phyloP scores from a whole-genome alignment of 2,113 vertebrate genomes.

The Hypocryptadius cinnamomeus region DNA sequence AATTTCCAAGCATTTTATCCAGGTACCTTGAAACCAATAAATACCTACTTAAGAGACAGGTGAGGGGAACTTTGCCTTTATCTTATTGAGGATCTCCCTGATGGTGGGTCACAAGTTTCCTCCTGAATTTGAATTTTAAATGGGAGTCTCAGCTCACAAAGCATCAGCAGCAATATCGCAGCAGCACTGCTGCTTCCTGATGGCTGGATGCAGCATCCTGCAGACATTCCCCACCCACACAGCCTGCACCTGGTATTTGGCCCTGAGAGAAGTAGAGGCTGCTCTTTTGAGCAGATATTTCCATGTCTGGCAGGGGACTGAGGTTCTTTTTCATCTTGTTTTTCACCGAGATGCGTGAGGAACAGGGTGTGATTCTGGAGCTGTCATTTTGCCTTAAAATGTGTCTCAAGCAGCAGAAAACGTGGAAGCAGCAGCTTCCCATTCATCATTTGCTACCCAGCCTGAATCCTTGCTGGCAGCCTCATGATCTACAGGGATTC shows the following conservation, averaged over 20 bases:
- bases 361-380: constrained; percentile 7
- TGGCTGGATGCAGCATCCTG: background rate
- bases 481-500: background rate
- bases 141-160: background rate
- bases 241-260: background rate
- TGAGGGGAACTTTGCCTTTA: background rate
- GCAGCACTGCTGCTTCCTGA: background rate
- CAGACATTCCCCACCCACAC: background rate
- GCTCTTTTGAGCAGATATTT: background rate
- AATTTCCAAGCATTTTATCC: background rate
- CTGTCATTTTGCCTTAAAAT: background rate
- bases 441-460: constrained; percentile 21
- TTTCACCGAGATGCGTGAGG: accelerated
- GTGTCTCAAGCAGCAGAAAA: background rate
- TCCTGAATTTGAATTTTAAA: background rate
- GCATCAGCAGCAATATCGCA: background rate
- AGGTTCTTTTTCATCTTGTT: constrained; percentile 8
- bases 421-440: background rate
- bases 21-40: background rate
- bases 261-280: background rate
- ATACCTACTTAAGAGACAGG: accelerated
- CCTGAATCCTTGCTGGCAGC: background rate
- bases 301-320: background rate
- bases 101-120: background rate
- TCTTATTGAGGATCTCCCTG: background rate